These are phyloP conservation scores for Eulemur mongoz DNA, from an alignment of 2,797 vertebrate species.

Conservation along the genomic window DNA sequence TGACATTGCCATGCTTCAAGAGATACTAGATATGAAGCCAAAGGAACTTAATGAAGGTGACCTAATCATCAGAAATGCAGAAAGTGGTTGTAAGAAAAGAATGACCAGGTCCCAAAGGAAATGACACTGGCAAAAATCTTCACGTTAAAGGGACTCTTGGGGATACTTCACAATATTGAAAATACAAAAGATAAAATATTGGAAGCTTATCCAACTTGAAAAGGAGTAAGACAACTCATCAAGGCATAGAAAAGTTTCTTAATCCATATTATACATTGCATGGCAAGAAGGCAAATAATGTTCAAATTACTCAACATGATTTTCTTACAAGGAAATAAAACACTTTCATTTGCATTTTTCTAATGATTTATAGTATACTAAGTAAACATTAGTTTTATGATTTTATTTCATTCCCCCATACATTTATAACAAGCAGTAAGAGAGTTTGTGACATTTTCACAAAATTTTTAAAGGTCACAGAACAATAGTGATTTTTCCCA, in stretches of 20 bases:
- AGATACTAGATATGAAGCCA: background rate
- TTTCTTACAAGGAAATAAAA: background rate
- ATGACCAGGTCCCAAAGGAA: background rate
- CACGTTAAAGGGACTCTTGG: background rate
- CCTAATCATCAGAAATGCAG: background rate
- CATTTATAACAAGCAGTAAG: background rate
- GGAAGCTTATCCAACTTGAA: background rate
- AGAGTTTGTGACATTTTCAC: background rate
- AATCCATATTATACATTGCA: background rate
- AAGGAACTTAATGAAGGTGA: background rate
- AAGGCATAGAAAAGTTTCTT: background rate
- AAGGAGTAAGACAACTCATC: background rate
- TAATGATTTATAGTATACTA: background rate
- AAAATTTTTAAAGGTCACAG: background rate
- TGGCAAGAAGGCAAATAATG: background rate
- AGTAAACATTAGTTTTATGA: background rate
- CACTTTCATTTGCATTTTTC: background rate
- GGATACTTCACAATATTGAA: background rate
- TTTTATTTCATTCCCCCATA: background rate
- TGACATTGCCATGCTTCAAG: background rate
- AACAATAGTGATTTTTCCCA: background rate
- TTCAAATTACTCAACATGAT: background rate
- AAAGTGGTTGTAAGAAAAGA: background rate
- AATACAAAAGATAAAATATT: constrained; percentile 18
- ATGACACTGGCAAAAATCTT: background rate